Base-by-base conservation (phyloP, 2,113 vertebrate genomes). In the Neodontobutis hainanensis region DNA sequence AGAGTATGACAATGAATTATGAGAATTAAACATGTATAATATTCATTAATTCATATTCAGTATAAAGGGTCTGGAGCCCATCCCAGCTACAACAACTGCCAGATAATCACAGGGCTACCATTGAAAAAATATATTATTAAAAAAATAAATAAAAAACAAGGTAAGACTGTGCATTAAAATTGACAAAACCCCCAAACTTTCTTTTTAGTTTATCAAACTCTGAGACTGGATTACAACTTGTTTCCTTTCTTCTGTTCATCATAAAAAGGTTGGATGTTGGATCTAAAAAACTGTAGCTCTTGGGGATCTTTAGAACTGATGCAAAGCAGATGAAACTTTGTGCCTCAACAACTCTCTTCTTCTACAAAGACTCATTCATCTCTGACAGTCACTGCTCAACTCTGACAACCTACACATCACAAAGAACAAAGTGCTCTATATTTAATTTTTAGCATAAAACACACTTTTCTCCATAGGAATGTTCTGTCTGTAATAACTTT, bases 301-400 rank as follows among this genome's bases (percentile, higher is more conserved):
- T 19, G 11, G 49, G 11, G 1, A 3, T 65, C 63, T 55, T 66
- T 19, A 45, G 67, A 69, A 53, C 48, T 81, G 62, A 78, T 71
- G 73, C 65, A 78, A 79, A 81, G 47, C 51, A 70, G 61, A 61
- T 40, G 15, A 81, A 79, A 83, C 71, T 75, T 79, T 77, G 43
- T 47, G 52, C 46, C 56, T 71, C 75, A 81, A 80, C 77, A 70
- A 72, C 16, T 43, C 35, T 15, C 16, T 6, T 71, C 45, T 16
- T 74, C 52, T 73, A 71, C 49, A 80, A 74, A 80, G 51, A 66
- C 34, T 49, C 47, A 68, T 80, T 85, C 72, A 74, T 86, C 72
- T 77, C 67, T 61, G 45, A 38, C 72, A 70, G 52, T 52, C 68
- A 73, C 56, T 42, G 66, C 8, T 68, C 59, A 61, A 27, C 51